phyloP scores from a whole-genome alignment of 2,113 vertebrate genomes.

The Orientallactaga bullata region DNA sequence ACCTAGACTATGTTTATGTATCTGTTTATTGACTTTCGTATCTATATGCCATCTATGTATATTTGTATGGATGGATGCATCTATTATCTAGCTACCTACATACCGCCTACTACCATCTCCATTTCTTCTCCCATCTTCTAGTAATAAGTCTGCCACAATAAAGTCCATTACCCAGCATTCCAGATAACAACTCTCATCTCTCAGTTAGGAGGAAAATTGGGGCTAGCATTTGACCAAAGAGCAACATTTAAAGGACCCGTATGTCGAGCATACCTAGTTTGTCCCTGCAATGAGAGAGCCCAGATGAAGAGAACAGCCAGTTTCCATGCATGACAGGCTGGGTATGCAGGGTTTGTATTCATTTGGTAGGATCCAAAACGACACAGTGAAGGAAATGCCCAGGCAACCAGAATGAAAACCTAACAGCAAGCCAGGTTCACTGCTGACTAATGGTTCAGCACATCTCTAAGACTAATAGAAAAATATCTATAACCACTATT shows the following conservation, averaged over 20 bases:
- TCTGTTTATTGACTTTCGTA: neutral
- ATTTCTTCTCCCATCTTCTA: no score
- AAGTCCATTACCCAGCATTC: neutral
- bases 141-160: neutral
- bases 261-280: neutral
- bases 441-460: neutral
- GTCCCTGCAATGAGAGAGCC: neutral
- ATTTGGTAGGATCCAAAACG: neutral
- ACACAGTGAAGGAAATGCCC: neutral
- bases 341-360: neutral
- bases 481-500: neutral
- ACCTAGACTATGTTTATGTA: neutral
- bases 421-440: neutral
- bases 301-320: neutral
- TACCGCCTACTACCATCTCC: neutral
- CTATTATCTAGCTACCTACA: neutral
- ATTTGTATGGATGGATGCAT: no score
- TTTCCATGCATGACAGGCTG: neutral
- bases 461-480: neutral
- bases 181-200: neutral
- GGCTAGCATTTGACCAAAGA: neutral
- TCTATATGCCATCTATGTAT: no score
- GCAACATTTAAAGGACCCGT: neutral
- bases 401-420: neutral
- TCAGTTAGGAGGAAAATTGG: neutral